These are phyloP conservation scores for Oophaga pumilio DNA, from an alignment of 2,113 vertebrate species.

Conservation along the genomic window DNA sequence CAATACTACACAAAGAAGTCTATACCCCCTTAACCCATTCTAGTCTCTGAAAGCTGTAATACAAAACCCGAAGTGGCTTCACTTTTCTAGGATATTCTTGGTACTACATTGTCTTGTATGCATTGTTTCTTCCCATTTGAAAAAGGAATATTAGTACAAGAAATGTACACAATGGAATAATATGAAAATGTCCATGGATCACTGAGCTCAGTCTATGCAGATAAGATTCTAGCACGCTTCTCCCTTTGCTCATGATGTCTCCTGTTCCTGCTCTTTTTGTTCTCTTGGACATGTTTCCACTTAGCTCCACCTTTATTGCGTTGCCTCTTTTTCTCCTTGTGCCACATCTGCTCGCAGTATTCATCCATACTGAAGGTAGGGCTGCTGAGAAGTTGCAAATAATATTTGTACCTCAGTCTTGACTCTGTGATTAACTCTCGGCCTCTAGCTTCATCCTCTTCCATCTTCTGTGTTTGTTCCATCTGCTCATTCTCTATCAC, in stretches of 20 bases:
- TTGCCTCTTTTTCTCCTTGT: constrained; percentile 81
- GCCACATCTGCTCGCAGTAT: constrained; percentile 95
- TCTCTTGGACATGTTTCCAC: constrained; percentile 96
- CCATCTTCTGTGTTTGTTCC: constrained; percentile 76
- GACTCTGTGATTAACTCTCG: constrained; percentile 80
- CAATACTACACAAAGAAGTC: constrained; percentile 44
- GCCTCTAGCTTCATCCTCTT: constrained; percentile 70
- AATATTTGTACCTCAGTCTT: constrained; percentile 91
- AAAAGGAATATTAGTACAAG: constrained; percentile 64
- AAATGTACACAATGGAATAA: constrained; percentile 66
- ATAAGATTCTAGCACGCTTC: constrained; percentile 43
- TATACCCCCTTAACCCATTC: constrained; percentile 58
- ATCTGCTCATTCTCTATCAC: constrained; percentile 85
- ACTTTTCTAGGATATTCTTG: constrained; percentile 52
- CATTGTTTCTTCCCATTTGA: constrained; percentile 59
- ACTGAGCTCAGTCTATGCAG: constrained; percentile 70
- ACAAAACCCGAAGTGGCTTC: constrained; percentile 39
- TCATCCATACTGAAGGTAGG: constrained; percentile 87
- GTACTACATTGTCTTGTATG: constrained; percentile 56
- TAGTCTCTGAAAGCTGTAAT: constrained; percentile 48
- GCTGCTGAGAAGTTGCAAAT: constrained; percentile 86
- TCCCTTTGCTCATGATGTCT: constrained; percentile 78
- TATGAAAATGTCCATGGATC: constrained; percentile 64
- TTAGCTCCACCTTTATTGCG: constrained; percentile 80
- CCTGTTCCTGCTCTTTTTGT: constrained; percentile 92